These are phyloP conservation scores for Fringilla coelebs DNA, from an alignment of 2,797 vertebrate species.

Conservation along the genomic window DNA sequence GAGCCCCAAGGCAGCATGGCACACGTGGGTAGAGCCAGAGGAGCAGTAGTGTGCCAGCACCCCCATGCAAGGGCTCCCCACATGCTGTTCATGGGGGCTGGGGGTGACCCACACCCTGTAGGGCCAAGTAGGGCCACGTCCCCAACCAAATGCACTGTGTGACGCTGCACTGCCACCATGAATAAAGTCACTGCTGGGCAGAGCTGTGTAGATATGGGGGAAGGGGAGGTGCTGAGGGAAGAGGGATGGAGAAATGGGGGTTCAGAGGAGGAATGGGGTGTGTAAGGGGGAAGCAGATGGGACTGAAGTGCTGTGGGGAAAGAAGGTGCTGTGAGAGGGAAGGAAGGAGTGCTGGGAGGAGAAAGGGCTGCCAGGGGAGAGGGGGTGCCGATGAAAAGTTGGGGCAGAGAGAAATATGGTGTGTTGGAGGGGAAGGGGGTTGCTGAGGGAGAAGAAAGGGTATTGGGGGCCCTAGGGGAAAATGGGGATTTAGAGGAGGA, in stretches of 20 bases:
- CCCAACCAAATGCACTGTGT: neutral
- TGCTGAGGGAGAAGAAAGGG: neutral
- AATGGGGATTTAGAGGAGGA: neutral
- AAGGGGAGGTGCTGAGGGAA: neutral
- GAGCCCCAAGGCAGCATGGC: neutral
- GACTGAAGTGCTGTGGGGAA: neutral
- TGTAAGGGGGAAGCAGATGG: neutral
- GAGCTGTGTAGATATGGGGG: neutral
- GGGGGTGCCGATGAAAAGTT: neutral
- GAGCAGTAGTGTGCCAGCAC: neutral
- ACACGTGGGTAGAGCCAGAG: neutral
- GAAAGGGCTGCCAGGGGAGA: neutral
- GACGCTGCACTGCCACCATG: neutral
- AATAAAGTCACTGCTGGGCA: neutral
- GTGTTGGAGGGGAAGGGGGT: neutral
- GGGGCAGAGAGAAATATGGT: neutral
- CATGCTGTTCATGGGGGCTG: rapidly evolving
- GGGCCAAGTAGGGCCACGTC: neutral
- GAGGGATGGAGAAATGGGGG: neutral
- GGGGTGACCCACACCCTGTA: rapidly evolving
- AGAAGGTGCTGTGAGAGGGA: neutral
- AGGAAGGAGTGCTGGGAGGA: neutral
- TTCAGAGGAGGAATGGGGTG: neutral
- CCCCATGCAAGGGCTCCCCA: neutral
- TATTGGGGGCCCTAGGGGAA: rapidly evolving